Evolutionary conservation across 2,113 vertebrate species (phyloP), one percentile per base, ranked within the genome.

Genomic region (Vidua macroura): DNA sequence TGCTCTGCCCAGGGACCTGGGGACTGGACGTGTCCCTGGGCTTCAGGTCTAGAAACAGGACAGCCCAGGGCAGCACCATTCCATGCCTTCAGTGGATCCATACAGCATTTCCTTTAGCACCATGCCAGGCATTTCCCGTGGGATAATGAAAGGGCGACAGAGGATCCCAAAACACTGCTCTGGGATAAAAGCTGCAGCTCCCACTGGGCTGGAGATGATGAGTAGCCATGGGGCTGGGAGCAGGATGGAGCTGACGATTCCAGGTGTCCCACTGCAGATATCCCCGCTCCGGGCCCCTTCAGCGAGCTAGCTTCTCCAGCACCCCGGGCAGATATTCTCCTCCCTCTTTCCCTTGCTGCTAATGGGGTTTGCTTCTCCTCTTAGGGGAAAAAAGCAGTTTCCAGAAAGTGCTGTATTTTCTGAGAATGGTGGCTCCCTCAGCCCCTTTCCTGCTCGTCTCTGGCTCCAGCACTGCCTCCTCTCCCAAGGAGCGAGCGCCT

Each of bases 21-120:
- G 6, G 23, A 25, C 18, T 19, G 12, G 41, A 27, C 0, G 0
- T 24, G 41, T 27, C 37, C 7, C 0, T 35, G 59, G 39, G 44
- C 55, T 74, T 59, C 1, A 2, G 64, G 44, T 30, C 18, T 17
- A 44, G 69, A 8, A 68, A 17, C 2, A 44, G 63, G 31, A 48
- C 33, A 84, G 48, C 33, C 39, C 24, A 25, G n/a, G 28, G 39
- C 55, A 25, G 14, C 41, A 21, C 13, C 20, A 3, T n/a, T 33
- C 43, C 3, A 0, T 80, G 33, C 17, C 30, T 59, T 25, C 15
- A 7, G 8, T 24, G 28, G 48, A 24, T 68, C 41, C 7, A 3
- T 21, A 27, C 20, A 39, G 39, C 39, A 16, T 63, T 77, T 25
- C 28, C 53, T 58, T 58, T 12, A 46, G 58, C 0, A 0, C 58